Evolutionary conservation across 53 echinoderm and acorn worm species (phyloP).

Genomic region (Echinometra lucunter): DNA sequence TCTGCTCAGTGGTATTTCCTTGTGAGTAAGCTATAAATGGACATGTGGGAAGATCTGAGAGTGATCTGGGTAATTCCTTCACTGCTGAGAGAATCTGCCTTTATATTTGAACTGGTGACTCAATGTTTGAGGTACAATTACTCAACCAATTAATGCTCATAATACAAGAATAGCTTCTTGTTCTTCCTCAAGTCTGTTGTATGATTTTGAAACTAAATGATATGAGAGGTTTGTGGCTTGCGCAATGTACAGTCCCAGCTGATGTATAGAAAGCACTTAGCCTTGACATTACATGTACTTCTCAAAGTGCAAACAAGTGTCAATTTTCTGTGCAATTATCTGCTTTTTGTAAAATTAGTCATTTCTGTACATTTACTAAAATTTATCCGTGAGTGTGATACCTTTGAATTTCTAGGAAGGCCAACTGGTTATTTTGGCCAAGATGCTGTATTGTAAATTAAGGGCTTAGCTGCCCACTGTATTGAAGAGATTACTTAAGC

Average conservation of each 20-base stretch:
- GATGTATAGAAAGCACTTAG: too few species aligned
- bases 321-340: too few species aligned
- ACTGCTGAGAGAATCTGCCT: background rate
- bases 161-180: background rate
- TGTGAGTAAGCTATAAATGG: slow-evolving; percentile 16
- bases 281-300: too few species aligned
- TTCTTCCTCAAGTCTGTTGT: background rate
- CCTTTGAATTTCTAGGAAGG: too few species aligned
- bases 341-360: too few species aligned
- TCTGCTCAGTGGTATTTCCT: background rate
- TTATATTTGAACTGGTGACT: slow-evolving; percentile 1
- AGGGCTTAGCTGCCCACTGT: too few species aligned
- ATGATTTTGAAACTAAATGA: background rate
- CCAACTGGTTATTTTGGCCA: too few species aligned
- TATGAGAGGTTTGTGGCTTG: background rate
- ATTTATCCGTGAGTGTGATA: too few species aligned
- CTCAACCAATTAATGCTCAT: slow-evolving; percentile 22
- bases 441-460: too few species aligned
- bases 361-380: too few species aligned
- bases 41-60: background rate
- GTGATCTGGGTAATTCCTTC: slow-evolving; percentile 20
- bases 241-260: background rate
- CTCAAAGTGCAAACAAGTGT: too few species aligned
- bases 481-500: too few species aligned
- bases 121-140: slow-evolving; percentile 22